Base-by-base conservation (phyloP, 2,113 vertebrate species). In the Peucedramus taeniatus region DNA sequence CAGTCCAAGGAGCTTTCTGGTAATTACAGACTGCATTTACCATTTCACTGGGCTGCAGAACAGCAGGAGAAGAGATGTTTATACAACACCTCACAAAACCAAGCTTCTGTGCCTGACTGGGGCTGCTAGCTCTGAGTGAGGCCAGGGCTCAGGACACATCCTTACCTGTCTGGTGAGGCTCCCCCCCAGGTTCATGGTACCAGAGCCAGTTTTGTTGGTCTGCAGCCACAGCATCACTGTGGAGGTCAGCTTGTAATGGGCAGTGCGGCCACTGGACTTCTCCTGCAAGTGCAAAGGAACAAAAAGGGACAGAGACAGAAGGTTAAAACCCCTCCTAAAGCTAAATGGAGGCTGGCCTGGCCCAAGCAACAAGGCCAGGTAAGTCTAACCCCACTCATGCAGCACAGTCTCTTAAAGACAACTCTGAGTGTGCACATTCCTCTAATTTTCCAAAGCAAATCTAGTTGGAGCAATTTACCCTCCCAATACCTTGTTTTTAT, bases 141-240 rank as follows among this genome's bases (percentile, higher is more conserved):
- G 31, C 23, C 18, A 22, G 61, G 39, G 30, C 17, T 60, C 39
- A 14, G 27, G 2, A 6, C 5, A 17, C 42, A 37, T 60, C 79
- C 39, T 0, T 97, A 99, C 99, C 99, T 99, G 99, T 99, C 99
- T 98, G 95, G 99, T 99, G 10, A 99, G 99, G 97, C 99, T 99
- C 91, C 99, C 99, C 13, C 99, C 99, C 5, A 99, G 98, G 98
- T 99, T 99, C 99, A 99, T 99, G 93, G 99, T 99, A 56, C 99
- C 99, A 4, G 99, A 99, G 85, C 99, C 99, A 0, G 98, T 98
- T 95, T 99, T 99, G 70, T 99, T 99, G 90, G 99, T 99, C 96
- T 99, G 99, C 97, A 99, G 99, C 99, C 99, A 99, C 90, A 99
- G 98, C 99, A 99, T 99, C 97, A 99, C 99, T 2, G 99, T 99